Conservation (phyloP, 1,140 invertebrate genomes). For the Neotoxoptera formosana region DNA sequence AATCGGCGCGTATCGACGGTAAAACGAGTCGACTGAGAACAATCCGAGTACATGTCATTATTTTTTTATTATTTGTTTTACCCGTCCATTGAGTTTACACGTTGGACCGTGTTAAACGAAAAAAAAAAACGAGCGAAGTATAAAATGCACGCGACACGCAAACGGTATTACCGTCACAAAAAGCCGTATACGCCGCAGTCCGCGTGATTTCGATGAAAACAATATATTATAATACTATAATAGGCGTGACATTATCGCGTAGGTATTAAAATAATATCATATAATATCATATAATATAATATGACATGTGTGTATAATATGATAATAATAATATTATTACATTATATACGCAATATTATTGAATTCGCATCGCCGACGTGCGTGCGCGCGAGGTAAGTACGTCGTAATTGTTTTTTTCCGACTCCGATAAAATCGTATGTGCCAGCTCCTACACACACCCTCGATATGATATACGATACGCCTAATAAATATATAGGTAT, state of each 20-base stretch:
- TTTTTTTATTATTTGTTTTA: conserved; percentile 51
- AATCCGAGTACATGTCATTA: neutral
- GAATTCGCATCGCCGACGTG: neutral
- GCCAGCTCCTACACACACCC: neutral
- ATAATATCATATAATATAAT: neutral
- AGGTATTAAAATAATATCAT: neutral
- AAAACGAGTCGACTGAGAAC: conserved; percentile 56
- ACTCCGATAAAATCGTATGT: neutral
- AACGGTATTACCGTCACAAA: conserved; percentile 11
- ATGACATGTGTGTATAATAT: neutral
- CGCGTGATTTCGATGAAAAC: neutral
- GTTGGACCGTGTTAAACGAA: conserved; percentile 44
- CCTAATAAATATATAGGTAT: neutral
- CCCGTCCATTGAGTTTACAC: conserved; percentile 42
- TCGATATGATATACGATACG: neutral
- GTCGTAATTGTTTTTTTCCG: neutral
- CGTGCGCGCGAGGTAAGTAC: neutral
- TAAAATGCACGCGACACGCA: neutral
- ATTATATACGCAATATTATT: neutral
- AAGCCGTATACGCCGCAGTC: neutral
- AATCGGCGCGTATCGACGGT: conserved; percentile 56
- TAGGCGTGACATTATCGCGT: neutral
- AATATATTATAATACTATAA: neutral
- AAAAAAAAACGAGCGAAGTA: neutral
- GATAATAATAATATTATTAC: neutral